These are phyloP conservation scores for Stigmatopora nigra DNA, from an alignment of 2,113 vertebrate species.

Conservation along the genomic window DNA sequence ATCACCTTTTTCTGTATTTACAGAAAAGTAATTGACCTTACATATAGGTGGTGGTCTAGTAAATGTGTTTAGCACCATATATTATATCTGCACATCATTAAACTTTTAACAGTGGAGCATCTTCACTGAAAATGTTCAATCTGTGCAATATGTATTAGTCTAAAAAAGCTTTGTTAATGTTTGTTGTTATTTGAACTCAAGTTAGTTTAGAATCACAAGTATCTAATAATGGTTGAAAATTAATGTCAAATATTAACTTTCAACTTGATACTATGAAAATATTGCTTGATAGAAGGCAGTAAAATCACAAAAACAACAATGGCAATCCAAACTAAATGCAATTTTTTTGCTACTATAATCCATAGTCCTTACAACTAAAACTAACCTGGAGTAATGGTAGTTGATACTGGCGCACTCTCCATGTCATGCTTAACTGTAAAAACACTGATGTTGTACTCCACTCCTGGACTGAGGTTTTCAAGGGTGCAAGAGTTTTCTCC, in stretches of 20 bases:
- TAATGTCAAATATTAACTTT: constrained; percentile 8
- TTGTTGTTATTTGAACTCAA: neutral
- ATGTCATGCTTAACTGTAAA: constrained; percentile 83
- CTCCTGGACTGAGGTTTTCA: constrained; percentile 85
- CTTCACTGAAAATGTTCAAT: constrained; percentile 22
- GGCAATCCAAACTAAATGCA: neutral
- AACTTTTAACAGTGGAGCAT: constrained; percentile 21
- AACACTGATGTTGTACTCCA: constrained; percentile 94
- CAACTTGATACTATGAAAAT: constrained; percentile 10
- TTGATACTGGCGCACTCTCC: constrained; percentile 84
- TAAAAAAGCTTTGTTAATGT: constrained; percentile 14
- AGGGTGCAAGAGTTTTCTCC: constrained; percentile 83
- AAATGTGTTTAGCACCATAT: constrained; percentile 13
- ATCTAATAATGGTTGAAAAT: constrained; percentile 18
- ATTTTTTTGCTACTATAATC: neutral
- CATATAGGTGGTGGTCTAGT: neutral
- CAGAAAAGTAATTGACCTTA: neutral
- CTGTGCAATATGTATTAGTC: neutral
- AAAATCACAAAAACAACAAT: neutral
- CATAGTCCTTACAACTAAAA: neutral
- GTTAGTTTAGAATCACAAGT: neutral
- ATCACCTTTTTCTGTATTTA: too few relatives aligned
- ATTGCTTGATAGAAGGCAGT: neutral
- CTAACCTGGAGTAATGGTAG: constrained; percentile 83
- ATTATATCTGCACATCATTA: neutral